A percentile compares a stretch with the other conserved stretches of the same genome.
phyloP scores from a whole-genome alignment of 2,113 vertebrate species.

The Lagenorhynchus albirostris region DNA sequence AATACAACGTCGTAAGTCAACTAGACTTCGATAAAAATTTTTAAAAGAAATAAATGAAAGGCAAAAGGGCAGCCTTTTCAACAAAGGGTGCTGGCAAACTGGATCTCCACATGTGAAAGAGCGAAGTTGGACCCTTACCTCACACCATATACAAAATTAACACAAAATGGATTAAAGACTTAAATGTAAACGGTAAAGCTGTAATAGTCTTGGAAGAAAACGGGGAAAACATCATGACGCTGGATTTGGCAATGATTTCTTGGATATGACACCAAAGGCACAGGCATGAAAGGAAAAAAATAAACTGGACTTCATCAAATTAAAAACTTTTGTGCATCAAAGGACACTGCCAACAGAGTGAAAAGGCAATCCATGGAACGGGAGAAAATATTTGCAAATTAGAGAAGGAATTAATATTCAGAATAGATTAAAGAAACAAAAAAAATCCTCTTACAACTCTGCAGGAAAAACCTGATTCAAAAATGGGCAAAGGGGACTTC shows the following conservation, averaged over 20 bases:
- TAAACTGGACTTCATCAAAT: neutral
- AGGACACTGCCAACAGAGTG: too few relatives aligned
- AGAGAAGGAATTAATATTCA: too few relatives aligned
- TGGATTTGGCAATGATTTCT: neutral
- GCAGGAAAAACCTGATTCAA: neutral
- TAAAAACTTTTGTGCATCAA: neutral
- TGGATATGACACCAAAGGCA: neutral
- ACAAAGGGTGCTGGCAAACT: neutral
- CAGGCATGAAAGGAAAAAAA: neutral
- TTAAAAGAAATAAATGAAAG: neutral
- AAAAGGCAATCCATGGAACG: neutral
- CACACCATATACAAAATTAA: too few relatives aligned
- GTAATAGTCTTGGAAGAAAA: too few relatives aligned
- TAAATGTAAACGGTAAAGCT: accelerated
- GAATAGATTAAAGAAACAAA: neutral
- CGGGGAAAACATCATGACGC: accelerated
- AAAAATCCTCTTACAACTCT: neutral
- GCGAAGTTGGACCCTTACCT: accelerated
- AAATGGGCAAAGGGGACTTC: neutral
- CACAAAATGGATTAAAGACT: neutral
- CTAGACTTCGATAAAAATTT: neutral
- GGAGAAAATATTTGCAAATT: neutral
- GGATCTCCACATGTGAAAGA: too few relatives aligned
- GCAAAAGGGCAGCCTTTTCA: neutral
- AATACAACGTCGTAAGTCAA: neutral